phyloP scores from a whole-genome alignment of 1,140 invertebrate species.

The Anthonomus grandis region DNA sequence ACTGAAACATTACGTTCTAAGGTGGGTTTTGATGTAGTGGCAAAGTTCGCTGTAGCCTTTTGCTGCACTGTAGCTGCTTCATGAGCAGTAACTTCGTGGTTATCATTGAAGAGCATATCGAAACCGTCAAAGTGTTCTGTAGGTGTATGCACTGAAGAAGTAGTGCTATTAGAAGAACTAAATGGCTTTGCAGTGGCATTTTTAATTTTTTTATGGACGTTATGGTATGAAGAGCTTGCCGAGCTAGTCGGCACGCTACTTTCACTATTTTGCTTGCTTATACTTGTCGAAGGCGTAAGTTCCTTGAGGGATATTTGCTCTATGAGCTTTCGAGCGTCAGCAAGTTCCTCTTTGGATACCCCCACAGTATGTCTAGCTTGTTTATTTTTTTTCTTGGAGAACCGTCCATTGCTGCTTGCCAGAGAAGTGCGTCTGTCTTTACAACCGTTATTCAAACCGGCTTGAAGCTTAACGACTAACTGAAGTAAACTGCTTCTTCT shows the following conservation, averaged over 20 bases:
- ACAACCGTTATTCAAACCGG: conserved; percentile 52
- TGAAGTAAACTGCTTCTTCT: conserved; percentile 64
- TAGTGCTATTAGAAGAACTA: conserved; percentile 38
- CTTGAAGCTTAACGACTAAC: conserved; percentile 71
- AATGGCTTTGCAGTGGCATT: conserved; percentile 50
- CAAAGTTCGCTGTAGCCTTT: background rate
- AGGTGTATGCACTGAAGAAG: conserved; percentile 42
- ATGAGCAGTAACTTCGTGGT: conserved; percentile 10
- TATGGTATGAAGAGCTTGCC: conserved; percentile 34
- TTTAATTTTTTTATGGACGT: conserved; percentile 42
- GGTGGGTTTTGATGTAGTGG: background rate
- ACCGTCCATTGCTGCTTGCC: conserved; percentile 30
- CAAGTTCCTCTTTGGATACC: conserved; percentile 74
- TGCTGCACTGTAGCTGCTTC: conserved; percentile 3
- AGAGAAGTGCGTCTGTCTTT: conserved; percentile 32
- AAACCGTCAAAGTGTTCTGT: conserved; percentile 35
- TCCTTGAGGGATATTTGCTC: conserved; percentile 58
- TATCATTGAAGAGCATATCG: conserved; percentile 32
- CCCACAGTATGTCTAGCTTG: conserved; percentile 73
- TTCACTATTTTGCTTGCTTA: conserved; percentile 42
- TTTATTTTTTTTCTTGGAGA: conserved; percentile 49
- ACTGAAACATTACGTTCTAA: conserved; percentile 16
- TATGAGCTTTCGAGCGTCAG: conserved; percentile 68
- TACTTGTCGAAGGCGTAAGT: conserved; percentile 35
- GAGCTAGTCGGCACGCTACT: conserved; percentile 30